A percentile compares a stretch with the other conserved stretches of the same genome.
Evolutionary conservation across 2,797 vertebrate species (phyloP).

Genomic region (Chelon labrosus): DNA sequence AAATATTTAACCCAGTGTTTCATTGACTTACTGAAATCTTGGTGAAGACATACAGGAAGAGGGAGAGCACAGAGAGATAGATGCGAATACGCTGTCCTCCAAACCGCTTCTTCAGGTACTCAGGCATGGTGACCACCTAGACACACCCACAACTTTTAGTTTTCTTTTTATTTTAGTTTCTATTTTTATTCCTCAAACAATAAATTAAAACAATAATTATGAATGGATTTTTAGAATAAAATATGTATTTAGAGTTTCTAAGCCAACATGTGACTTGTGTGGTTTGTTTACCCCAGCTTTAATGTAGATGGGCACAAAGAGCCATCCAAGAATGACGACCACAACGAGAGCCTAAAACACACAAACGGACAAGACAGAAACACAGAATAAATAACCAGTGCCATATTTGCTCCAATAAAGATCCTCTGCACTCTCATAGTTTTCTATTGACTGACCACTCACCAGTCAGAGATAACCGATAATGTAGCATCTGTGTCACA

Average conservation of each 20-base stretch:
- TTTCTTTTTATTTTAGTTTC: background rate
- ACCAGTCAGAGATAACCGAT: conserved; percentile 8
- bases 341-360: conserved; percentile 90
- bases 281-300: conserved; percentile 89
- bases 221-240: background rate
- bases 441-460: background rate
- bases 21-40: conserved; percentile 93
- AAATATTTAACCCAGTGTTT: background rate
- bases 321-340: conserved; percentile 92
- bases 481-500: conserved; percentile 5
- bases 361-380: conserved; percentile 21
- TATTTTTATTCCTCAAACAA: background rate
- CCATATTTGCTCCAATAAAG: background rate
- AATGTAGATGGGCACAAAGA: conserved; percentile 97
- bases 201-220: background rate
- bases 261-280: background rate
- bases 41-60: conserved; percentile 90
- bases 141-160: conserved; percentile 16
- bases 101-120: conserved; percentile 94
- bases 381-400: background rate
- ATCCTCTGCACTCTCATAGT: background rate
- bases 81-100: conserved; percentile 93
- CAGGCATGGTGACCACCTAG: conserved; percentile 96
- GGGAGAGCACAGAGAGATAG: conserved; percentile 92
- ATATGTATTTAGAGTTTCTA: background rate